Evolutionary conservation across 23 tunicate genomes (phyloP).

Genomic region (Phallusia fumigata): DNA sequence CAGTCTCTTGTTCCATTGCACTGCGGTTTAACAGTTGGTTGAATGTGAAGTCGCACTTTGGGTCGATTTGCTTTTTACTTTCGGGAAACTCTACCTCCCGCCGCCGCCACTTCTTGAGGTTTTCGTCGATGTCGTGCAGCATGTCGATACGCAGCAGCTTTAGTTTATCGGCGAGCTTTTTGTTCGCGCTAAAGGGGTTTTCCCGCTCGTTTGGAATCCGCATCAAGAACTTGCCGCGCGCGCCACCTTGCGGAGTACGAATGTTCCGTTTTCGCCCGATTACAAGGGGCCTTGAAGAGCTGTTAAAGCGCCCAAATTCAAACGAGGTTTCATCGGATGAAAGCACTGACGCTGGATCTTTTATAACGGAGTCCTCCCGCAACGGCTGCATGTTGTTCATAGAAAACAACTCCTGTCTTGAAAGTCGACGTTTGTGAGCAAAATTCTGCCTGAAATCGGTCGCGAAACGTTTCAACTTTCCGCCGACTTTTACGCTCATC

Average conservation of each 20-base stretch:
- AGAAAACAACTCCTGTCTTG: not conserved
- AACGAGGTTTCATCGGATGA: constrained; percentile 10
- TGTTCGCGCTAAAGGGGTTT: not conserved
- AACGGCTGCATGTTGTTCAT: not conserved
- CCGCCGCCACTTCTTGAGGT: not conserved
- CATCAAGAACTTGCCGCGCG: not conserved
- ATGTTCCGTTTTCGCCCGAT: not conserved
- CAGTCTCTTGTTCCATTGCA: not conserved
- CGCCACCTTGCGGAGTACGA: not conserved
- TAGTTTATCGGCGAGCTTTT: not conserved
- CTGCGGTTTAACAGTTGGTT: not conserved
- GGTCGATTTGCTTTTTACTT: not conserved
- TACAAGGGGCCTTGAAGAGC: not conserved
- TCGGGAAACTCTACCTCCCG: not conserved
- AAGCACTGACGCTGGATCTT: not conserved
- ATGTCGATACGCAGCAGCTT: not conserved
- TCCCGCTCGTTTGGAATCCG: not conserved
- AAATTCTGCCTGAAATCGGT: not conserved
- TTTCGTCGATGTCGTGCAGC: not conserved
- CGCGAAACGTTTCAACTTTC: not conserved
- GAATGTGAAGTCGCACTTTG: not conserved
- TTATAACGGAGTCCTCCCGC: not conserved
- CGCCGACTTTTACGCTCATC: not conserved
- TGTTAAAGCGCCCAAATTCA: not conserved
- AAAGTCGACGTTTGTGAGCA: not conserved